phyloP scores from a whole-genome alignment of 2,888 invertebrate species.

The Protophormia terraenovae region DNA sequence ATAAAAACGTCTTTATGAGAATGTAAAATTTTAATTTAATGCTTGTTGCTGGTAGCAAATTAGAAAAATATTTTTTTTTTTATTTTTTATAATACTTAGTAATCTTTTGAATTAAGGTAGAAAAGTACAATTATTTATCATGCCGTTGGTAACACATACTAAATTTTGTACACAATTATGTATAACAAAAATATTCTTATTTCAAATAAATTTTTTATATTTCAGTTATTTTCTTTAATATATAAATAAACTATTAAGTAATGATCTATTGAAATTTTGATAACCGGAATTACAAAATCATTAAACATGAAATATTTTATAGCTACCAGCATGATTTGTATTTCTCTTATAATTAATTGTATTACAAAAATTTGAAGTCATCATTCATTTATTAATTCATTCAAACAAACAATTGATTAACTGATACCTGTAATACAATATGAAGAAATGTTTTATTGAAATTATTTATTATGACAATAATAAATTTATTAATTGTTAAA shows the following conservation, averaged over 20 bases:
- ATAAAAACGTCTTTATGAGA: background rate
- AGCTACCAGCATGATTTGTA: constrained; percentile 33
- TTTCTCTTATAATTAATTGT: background rate
- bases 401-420: background rate
- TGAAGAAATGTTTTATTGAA: background rate
- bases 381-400: constrained; percentile 20
- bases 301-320: background rate
- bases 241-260: constrained; percentile 20
- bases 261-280: background rate
- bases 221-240: background rate
- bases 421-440: no score
- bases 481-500: background rate
- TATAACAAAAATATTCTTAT: no score
- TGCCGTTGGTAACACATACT: no score
- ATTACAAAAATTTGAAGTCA: background rate
- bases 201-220: no score
- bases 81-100: background rate
- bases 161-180: no score
- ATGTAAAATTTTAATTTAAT: background rate
- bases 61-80: no score
- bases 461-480: background rate
- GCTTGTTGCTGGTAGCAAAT: background rate
- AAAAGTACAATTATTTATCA: background rate
- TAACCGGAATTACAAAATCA: constrained; percentile 48
- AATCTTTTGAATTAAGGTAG: background rate